Evolutionary conservation across 2,797 vertebrate species (phyloP).

Genomic region (Tragopan temminckii): DNA sequence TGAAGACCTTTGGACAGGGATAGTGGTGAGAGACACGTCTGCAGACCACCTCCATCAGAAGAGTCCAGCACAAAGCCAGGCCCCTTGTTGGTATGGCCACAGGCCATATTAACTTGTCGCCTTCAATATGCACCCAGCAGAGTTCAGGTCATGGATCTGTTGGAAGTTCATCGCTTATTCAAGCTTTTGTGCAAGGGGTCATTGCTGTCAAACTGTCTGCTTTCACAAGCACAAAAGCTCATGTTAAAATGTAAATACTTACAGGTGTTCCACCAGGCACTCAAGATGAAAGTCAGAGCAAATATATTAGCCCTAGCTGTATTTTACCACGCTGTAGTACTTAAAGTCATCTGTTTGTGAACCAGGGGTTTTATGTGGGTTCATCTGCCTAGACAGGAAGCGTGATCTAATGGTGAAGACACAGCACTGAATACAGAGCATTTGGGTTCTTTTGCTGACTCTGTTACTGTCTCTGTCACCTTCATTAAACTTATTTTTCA

Average conservation of each 20-base stretch:
- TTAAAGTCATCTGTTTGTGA: conserved; percentile 52
- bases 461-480: not conserved
- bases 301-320: conserved; percentile 35
- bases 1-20: not conserved
- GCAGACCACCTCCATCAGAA: conserved; percentile 19
- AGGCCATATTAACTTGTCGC: conserved; percentile 61
- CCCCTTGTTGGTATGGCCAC: not conserved
- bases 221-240: conserved; percentile 72
- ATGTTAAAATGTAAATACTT: conserved; percentile 74
- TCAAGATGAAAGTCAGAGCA: conserved; percentile 72
- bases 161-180: conserved; percentile 73
- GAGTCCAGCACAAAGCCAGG: conserved; percentile 9
- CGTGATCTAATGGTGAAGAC: conserved; percentile 25
- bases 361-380: conserved; percentile 25
- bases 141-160: conserved; percentile 73
- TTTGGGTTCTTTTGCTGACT: conserved; percentile 17
- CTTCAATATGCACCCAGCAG: conserved; percentile 69
- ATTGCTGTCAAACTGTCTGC: conserved; percentile 68
- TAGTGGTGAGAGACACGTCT: not conserved
- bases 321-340: conserved; percentile 54
- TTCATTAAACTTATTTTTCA: conserved; percentile 36
- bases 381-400: conserved; percentile 53
- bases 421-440: not conserved
- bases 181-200: conserved; percentile 70
- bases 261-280: conserved; percentile 72